A percentile compares a stretch with the other conserved stretches of the same genome.
Evolutionary conservation across 2,888 invertebrate genomes (phyloP).

Genomic region (Hetaerina titia): DNA sequence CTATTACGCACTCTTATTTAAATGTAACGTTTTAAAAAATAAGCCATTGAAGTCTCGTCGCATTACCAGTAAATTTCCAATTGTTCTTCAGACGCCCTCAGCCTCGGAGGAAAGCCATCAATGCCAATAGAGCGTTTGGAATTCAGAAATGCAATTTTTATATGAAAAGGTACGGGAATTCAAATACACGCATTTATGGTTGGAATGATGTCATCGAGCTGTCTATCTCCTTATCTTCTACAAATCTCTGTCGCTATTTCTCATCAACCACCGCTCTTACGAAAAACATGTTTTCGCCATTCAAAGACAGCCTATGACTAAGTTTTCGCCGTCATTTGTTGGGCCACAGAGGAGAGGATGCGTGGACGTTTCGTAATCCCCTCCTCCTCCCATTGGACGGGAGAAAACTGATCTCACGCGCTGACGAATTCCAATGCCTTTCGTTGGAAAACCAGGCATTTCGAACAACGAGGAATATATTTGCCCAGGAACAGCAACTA

Average conservation of each 20-base stretch:
- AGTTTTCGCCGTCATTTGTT: constrained; percentile 18
- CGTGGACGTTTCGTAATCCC: background rate
- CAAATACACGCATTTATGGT: background rate
- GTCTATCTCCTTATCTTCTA: background rate
- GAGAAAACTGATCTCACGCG: background rate
- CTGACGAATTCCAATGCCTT: background rate
- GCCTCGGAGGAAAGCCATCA: background rate
- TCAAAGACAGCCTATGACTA: background rate
- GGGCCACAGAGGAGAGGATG: background rate
- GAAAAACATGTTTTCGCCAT: no score
- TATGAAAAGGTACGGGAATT: background rate
- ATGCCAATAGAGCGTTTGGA: background rate
- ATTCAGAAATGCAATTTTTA: background rate
- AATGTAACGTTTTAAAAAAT: no score
- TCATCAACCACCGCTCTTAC: background rate
- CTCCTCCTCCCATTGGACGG: background rate
- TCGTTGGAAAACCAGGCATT: background rate
- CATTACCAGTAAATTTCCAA: no score
- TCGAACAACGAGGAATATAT: background rate
- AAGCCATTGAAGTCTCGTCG: no score
- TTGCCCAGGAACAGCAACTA: background rate
- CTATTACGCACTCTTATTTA: no score
- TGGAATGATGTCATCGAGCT: background rate
- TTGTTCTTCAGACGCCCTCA: no score
- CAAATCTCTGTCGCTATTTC: background rate